phyloP scores from a whole-genome alignment of 2,797 vertebrate species.

The Petrocephalus sullivani region DNA sequence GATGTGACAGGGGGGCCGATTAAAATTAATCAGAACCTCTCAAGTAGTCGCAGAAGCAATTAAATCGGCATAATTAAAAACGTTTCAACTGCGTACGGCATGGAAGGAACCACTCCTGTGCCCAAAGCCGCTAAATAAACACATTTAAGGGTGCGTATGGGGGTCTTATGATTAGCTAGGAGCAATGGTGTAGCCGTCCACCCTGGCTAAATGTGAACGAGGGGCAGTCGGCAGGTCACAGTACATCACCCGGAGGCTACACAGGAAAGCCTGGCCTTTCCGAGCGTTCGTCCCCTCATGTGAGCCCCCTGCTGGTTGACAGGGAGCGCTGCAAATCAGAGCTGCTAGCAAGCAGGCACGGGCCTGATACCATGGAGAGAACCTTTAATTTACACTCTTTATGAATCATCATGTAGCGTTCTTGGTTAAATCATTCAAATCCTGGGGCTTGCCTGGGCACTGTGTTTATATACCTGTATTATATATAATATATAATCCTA shows the following conservation, averaged over 20 bases:
- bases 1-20: neutral
- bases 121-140: neutral
- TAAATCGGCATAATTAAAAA: neutral
- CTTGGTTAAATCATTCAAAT: neutral
- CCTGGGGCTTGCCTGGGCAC: neutral
- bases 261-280: neutral
- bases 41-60: neutral
- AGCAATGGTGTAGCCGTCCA: neutral
- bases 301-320: conserved; percentile 50
- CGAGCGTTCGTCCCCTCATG: conserved; percentile 26
- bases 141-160: neutral
- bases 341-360: conserved; percentile 50
- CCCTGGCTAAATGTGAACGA: neutral
- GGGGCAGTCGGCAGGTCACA: neutral
- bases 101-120: neutral
- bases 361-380: conserved; percentile 47
- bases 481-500: neutral
- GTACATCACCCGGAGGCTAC: neutral
- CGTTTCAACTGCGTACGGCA: neutral
- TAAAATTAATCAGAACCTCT: neutral
- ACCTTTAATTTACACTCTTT: neutral
- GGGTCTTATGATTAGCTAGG: neutral
- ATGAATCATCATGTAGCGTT: neutral
- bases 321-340: conserved; percentile 59
- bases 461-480: neutral